Conservation (phyloP, 1,140 invertebrate genomes). For the Drosophila navojoa region DNA sequence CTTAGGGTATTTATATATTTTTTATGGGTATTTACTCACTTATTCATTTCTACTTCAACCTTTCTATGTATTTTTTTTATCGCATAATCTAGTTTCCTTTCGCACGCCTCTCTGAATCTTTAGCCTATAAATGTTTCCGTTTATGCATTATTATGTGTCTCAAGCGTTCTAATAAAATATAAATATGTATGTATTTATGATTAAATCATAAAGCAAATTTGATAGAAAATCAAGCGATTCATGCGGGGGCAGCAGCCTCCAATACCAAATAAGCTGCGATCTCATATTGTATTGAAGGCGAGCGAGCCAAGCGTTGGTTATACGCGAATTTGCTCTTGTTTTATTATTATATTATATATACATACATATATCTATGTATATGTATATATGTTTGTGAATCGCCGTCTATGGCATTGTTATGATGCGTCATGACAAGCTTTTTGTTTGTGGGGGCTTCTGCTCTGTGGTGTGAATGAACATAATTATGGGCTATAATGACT, state of each 20-base stretch:
- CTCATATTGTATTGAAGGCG: conserved; percentile 37
- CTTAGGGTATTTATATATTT: conserved; percentile 3
- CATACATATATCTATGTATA: not conserved
- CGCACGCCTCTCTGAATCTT: conserved; percentile 7
- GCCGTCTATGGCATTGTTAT: conserved; percentile 43
- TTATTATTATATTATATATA: conserved; percentile 13
- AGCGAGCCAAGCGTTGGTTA: conserved; percentile 16
- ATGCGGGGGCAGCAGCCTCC: conserved; percentile 73
- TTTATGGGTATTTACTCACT: no score
- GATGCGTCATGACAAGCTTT: conserved; percentile 45
- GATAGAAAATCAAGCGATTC: conserved; percentile 28
- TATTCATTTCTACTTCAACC: not conserved
- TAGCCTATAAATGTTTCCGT: conserved; percentile 59
- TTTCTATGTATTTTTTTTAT: conserved; percentile 7
- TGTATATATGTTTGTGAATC: conserved; percentile 11
- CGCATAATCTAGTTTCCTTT: conserved; percentile 11
- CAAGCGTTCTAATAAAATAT: not conserved
- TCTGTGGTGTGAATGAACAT: conserved; percentile 1
- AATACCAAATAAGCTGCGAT: conserved; percentile 59
- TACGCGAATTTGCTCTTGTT: conserved; percentile 31
- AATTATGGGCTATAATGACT: conserved; percentile 5
- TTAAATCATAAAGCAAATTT: conserved; percentile 7
- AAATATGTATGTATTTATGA: not conserved
- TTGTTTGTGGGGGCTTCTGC: conserved; percentile 25
- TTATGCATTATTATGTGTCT: conserved; percentile 10